Conservation (phyloP, 2,113 vertebrate species). For the Tor tambroides region DNA sequence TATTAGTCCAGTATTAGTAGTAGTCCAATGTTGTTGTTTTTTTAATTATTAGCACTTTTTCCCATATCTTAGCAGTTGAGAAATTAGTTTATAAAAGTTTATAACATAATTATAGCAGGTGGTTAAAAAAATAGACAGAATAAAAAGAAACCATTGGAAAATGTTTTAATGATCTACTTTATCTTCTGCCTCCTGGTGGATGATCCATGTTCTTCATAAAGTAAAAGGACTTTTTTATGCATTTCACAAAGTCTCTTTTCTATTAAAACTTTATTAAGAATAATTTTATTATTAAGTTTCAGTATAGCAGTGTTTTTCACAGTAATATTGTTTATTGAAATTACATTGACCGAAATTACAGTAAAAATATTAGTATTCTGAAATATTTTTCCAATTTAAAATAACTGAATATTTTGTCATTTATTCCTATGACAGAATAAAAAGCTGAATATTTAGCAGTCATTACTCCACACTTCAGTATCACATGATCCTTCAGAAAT, state of each 20-base stretch:
- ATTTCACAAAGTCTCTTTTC: not conserved
- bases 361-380: not conserved
- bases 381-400: not conserved
- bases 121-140: not conserved
- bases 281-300: not conserved
- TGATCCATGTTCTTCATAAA: not conserved
- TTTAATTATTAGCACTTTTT: not conserved
- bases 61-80: not conserved
- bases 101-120: not conserved
- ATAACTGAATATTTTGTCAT: not conserved
- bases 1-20: not conserved
- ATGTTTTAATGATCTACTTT: not conserved
- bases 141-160: not conserved
- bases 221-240: not conserved
- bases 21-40: not conserved
- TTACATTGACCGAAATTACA: not conserved
- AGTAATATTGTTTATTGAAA: not conserved
- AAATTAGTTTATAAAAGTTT: not conserved
- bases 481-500: not conserved
- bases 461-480: not conserved
- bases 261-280: not conserved
- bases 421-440: too few species aligned
- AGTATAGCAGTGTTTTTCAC: not conserved
- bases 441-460: not conserved
- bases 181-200: not conserved